phyloP scores from a whole-genome alignment of 1,140 invertebrate species.

The Lasaia peninsularis region DNA sequence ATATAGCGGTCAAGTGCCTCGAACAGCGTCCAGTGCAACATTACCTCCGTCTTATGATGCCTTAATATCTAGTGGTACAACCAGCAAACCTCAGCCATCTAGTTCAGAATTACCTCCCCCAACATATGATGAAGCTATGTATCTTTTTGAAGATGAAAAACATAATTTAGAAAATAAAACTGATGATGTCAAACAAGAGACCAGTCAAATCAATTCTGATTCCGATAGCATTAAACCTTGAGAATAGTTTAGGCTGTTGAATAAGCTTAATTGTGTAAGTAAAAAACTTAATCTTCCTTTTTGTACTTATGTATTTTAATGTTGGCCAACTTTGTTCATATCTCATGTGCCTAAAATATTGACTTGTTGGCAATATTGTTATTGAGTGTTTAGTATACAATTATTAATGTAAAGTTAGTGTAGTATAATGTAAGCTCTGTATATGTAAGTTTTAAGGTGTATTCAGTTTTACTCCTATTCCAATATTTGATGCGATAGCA shows the following conservation, averaged over 20 bases:
- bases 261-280: slow-evolving; percentile 39
- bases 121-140: slow-evolving; percentile 81
- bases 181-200: slow-evolving; percentile 56
- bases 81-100: slow-evolving; percentile 63
- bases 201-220: slow-evolving; percentile 45
- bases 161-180: slow-evolving; percentile 44
- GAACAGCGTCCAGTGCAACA: slow-evolving; percentile 77
- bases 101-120: slow-evolving; percentile 77
- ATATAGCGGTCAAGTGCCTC: slow-evolving; percentile 61
- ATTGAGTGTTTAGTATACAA: slow-evolving; percentile 29
- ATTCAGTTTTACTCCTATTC: slow-evolving; percentile 5
- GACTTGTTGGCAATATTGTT: slow-evolving; percentile 55
- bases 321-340: slow-evolving; percentile 51
- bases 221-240: slow-evolving; percentile 55
- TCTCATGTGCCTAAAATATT: slow-evolving; percentile 70
- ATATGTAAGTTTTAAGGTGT: neutral
- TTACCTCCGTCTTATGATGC: slow-evolving; percentile 79
- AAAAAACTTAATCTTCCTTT: slow-evolving; percentile 61
- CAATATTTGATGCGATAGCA: neutral
- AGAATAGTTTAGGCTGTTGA: slow-evolving; percentile 34
- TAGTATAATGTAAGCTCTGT: neutral
- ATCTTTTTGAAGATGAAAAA: slow-evolving; percentile 75
- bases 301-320: slow-evolving; percentile 66
- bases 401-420: slow-evolving; percentile 12
- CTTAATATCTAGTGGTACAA: slow-evolving; percentile 60